Evolutionary conservation across 2,888 invertebrate species (phyloP), one percentile per base, ranked within the genome.

Genomic region (Neocrepidodera transversa): DNA sequence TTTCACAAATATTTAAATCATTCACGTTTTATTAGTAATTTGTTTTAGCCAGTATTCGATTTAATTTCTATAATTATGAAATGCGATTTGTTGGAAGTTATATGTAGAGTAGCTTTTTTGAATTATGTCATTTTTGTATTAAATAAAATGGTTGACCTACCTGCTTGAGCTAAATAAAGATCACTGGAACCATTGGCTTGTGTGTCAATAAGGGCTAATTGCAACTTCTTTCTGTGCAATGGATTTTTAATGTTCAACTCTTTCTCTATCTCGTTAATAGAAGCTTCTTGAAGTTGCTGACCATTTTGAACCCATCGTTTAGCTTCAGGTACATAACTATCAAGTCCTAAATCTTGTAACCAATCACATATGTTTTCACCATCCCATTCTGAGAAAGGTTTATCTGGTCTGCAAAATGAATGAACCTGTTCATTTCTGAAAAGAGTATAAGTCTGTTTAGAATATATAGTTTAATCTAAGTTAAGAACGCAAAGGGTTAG

Each of bases 141-240:
- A n/a, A n/a, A n/a, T n/a, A n/a, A n/a, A n/a, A n/a, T n/a, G n/a
- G n/a, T n/a, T n/a, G n/a, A n/a, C n/a, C 6, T 23, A 66, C 79
- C 79, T 4, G 79, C 79, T 69, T 74, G 71, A 2, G 70, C 60
- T 32, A 79, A 67, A 55, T 68, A 75, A 2, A 73, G 73, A 66
- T 79, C 79, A 56, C 76, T 78, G 1, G 76, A 76, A 26, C 74
- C 74, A 55, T 78, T 78, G 53, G 80, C 81, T 72, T 86, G 81
- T 18, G 87, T 73, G 70, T 89, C 89, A 6, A 86, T 84, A 6
- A 90, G 78, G 0, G 88, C 89, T 58, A 97, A 80, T 43, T 91
- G 84, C 26, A 99, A 86, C 79, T 98, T 97, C 82, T 98, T 98
- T 64, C 92, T 86, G 75, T 98, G 97, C 70, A 98, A 82, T 0